A percentile compares a stretch with the other conserved stretches of the same genome.
phyloP scores from a whole-genome alignment of 2,797 vertebrate species.

The Danio albolineatus region DNA sequence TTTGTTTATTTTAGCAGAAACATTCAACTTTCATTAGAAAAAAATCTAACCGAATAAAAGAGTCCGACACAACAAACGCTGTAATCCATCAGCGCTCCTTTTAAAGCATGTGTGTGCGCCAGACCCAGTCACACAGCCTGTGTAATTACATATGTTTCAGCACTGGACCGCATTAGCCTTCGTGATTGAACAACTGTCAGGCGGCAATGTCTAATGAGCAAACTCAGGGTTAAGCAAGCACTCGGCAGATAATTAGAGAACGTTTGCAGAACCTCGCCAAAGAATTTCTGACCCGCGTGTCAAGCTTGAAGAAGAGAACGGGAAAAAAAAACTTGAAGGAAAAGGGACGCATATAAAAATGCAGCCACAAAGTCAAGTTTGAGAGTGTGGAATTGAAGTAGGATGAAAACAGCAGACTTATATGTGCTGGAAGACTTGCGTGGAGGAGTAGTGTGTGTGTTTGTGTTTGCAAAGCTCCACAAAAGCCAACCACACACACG shows the following conservation, averaged over 20 bases:
- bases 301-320: conserved; percentile 8
- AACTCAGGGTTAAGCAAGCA: conserved; percentile 62
- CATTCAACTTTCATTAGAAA: background rate
- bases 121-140: conserved; percentile 38
- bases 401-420: background rate
- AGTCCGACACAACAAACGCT: conserved; percentile 6
- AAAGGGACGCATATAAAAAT: conserved; percentile 19
- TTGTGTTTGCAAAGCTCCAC: conserved; percentile 32
- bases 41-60: background rate
- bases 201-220: conserved; percentile 59
- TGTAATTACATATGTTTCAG: conserved; percentile 57
- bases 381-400: conserved; percentile 9
- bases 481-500: conserved; percentile 42
- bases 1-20: background rate
- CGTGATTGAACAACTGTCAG: conserved; percentile 61
- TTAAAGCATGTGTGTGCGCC: conserved; percentile 15
- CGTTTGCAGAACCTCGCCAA: conserved; percentile 47
- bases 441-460: conserved; percentile 8
- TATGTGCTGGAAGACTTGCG: background rate
- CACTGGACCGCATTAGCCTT: conserved; percentile 56
- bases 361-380: conserved; percentile 11
- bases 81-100: background rate
- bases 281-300: conserved; percentile 38
- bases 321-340: conserved; percentile 26
- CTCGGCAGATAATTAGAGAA: conserved; percentile 60